A percentile compares a stretch with the other conserved stretches of the same genome.
Evolutionary conservation across 2,797 vertebrate species (phyloP).

Genomic region (Halcyon leucocephala): DNA sequence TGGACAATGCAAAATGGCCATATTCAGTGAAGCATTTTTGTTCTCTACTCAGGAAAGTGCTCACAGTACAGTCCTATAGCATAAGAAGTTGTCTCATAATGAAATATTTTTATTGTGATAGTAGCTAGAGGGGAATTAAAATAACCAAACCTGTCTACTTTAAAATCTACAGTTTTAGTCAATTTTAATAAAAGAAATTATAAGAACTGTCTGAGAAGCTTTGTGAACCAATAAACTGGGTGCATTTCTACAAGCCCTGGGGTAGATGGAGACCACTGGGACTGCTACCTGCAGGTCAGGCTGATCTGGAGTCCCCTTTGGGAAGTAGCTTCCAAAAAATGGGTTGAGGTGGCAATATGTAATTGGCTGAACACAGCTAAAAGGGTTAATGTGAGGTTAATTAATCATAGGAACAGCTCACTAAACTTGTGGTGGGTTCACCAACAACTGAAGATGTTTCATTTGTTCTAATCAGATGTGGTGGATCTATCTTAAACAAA

Average conservation of each 20-base stretch:
- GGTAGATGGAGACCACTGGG: neutral
- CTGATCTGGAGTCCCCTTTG: neutral
- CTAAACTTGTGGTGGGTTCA: neutral
- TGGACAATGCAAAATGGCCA: neutral
- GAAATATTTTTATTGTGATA: neutral
- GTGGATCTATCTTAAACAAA: neutral
- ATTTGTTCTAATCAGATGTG: neutral
- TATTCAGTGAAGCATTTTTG: neutral
- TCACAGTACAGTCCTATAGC: accelerated
- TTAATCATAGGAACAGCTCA: neutral
- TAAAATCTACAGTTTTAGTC: neutral
- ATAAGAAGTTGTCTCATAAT: neutral
- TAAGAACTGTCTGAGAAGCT: neutral
- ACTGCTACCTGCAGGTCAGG: neutral
- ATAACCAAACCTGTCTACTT: neutral
- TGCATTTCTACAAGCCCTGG: neutral
- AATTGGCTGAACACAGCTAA: neutral
- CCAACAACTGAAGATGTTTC: neutral
- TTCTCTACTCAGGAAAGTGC: neutral
- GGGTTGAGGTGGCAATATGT: neutral
- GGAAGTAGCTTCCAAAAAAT: neutral
- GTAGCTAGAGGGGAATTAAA: neutral
- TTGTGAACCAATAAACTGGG: neutral
- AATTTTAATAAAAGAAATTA: neutral
- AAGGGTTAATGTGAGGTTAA: neutral